Percentiles rank a stretch among this genome's conserved stretches.
Evolutionary conservation across 2,113 vertebrate species (phyloP).

Genomic region (Nibea albiflora): DNA sequence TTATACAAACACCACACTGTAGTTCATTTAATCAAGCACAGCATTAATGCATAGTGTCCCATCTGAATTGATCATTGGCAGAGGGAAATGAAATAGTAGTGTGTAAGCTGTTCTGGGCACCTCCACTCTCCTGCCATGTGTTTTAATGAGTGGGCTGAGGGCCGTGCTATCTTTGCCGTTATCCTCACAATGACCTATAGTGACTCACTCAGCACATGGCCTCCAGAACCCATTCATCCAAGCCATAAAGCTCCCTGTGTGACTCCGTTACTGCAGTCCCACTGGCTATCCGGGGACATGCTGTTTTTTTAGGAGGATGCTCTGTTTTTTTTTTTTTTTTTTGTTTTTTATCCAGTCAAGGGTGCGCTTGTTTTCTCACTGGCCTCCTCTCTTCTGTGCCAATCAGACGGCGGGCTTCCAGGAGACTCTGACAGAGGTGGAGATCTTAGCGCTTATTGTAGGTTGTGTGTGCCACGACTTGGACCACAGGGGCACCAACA

Average conservation of each 20-base stretch:
- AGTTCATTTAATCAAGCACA: constrained; percentile 65
- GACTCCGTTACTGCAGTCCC: constrained; percentile 60
- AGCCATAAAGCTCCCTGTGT: constrained; percentile 63
- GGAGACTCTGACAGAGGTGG: constrained; percentile 95
- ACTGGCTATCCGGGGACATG: constrained; percentile 52
- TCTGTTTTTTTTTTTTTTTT: constrained; percentile 29
- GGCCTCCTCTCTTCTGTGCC: constrained; percentile 41
- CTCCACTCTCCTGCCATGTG: constrained; percentile 56
- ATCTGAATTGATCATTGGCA: constrained; percentile 69
- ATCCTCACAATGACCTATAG: constrained; percentile 68
- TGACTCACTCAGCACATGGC: constrained; percentile 72
- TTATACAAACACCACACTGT: constrained; percentile 31
- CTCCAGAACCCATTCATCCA: constrained; percentile 62
- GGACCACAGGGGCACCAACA: constrained; percentile 99
- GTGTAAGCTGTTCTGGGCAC: constrained; percentile 67
- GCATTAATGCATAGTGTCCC: constrained; percentile 56
- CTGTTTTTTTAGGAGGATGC: constrained; percentile 41
- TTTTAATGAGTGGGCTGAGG: constrained; percentile 66
- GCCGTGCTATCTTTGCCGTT: constrained; percentile 55
- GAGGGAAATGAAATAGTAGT: constrained; percentile 58
- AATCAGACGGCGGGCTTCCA: constrained; percentile 93
- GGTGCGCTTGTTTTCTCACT: constrained; percentile 43
- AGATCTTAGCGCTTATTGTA: constrained; percentile 97
- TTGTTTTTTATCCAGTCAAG: constrained; percentile 39
- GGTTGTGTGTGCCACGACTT: constrained; percentile 99